These are phyloP conservation scores for Steatocranus sp. DNA, from an alignment of 2,797 vertebrate species.

Conservation along the genomic window DNA sequence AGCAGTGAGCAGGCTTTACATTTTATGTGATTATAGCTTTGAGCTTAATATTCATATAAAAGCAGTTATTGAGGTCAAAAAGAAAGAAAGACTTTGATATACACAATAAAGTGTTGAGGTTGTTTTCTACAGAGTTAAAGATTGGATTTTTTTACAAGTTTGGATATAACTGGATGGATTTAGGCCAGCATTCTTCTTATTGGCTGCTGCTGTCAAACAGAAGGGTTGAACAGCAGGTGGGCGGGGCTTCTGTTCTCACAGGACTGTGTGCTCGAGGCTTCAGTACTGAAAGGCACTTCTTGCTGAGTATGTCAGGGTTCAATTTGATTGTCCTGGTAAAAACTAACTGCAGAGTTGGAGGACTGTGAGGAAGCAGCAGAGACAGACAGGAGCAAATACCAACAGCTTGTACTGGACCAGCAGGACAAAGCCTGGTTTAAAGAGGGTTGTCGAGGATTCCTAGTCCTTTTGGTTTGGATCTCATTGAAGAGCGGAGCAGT, in stretches of 20 bases:
- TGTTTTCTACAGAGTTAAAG: neutral
- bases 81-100: accelerated
- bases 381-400: neutral
- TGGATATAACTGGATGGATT: neutral
- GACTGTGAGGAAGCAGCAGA: neutral
- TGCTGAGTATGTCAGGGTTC: neutral
- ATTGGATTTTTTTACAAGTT: neutral
- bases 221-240: neutral
- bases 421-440: neutral
- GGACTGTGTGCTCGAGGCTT: neutral
- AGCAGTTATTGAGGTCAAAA: accelerated
- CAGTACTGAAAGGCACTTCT: neutral
- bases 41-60: neutral
- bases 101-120: neutral
- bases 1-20: accelerated
- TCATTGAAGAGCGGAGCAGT: neutral
- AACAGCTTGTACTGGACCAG: neutral
- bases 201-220: neutral
- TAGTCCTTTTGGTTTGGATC: neutral
- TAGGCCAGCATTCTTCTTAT: neutral
- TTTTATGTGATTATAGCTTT: neutral
- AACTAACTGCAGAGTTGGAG: neutral
- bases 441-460: accelerated
- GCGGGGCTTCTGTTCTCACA: neutral
- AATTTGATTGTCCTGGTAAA: neutral